Evolutionary conservation across 2,888 invertebrate species (phyloP), one percentile per base, ranked within the genome.

Genomic region (Drosophila neonasuta): DNA sequence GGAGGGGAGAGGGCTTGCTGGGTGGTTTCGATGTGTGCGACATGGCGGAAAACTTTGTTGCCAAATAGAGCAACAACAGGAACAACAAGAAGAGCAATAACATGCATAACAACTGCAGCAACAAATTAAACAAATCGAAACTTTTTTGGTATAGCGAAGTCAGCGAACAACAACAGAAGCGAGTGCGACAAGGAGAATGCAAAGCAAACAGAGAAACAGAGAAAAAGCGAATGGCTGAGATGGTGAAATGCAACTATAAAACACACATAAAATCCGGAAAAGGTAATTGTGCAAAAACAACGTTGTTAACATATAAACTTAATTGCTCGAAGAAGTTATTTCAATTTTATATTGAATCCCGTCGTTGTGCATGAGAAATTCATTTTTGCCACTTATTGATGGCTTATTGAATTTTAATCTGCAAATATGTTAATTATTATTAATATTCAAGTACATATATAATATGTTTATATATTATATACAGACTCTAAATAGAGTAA

Each of bases 111-210:
- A 74, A 64, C 48, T 63, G 63, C 57, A 58, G 60, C 68, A 80
- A 74, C 78, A 86, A 79, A 74, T 80, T 71, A 73, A 86, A 71
- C 86, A 83, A 80, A 80, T 82, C 72, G 54, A 80, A 83, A 86
- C 64, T 69, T 65, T 65, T 42, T 52, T 34, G 46, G 48, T 52
- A 17, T 51, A 34, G 57, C 44, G 48, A 63, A 57, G 48, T 42
- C 51, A 57, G 44, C 39, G n/a, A 51, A 41, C 32, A 52, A 13
- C 11, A n/a, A 41, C 32, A 52, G 15, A 9, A n/a, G 13, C 15
- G 29, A 11, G 20, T 32, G 52, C 2, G 30, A 39, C 9, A 10
- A 3, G 10, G 52, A 30, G 24, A 50, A 9, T 17, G 49, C 13
- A 3, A 29, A 8, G 8, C n/a, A 1, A 8, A 15, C 2, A 5